A percentile compares a stretch with the other conserved stretches of the same genome.
These are phyloP conservation scores for Oithona nana DNA, from an alignment of 2,888 invertebrate genomes.

Conservation along the genomic window DNA sequence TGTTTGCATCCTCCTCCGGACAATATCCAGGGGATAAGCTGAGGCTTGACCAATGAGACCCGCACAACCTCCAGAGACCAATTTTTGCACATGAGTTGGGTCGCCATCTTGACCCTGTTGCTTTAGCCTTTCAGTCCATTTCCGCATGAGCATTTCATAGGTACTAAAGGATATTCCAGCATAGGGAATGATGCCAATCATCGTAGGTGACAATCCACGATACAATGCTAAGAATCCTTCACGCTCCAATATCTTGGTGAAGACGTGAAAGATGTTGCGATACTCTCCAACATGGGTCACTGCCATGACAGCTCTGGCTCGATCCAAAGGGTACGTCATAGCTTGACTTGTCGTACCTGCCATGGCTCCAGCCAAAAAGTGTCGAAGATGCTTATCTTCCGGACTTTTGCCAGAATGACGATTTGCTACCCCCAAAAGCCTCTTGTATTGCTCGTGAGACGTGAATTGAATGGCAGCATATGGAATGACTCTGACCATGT, in stretches of 20 bases:
- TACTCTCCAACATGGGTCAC: slow-evolving; percentile 42
- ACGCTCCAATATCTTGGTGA: slow-evolving; percentile 43
- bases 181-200: slow-evolving; percentile 84
- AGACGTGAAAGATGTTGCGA: slow-evolving; percentile 24
- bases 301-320: slow-evolving; percentile 92
- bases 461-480: slow-evolving; percentile 96
- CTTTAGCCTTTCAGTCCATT: slow-evolving; percentile 42
- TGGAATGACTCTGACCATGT: slow-evolving; percentile 88
- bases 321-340: slow-evolving; percentile 84
- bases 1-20: slow-evolving; percentile 51
- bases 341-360: slow-evolving; percentile 90
- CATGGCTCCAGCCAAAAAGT: slow-evolving; percentile 74
- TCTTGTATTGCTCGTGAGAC: slow-evolving; percentile 92
- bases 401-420: too few species aligned
- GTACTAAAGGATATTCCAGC: slow-evolving; percentile 94
- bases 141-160: slow-evolving; percentile 75
- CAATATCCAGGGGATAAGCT: slow-evolving; percentile 91
- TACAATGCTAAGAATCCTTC: slow-evolving; percentile 63
- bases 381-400: slow-evolving; percentile 25
- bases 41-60: slow-evolving; percentile 84
- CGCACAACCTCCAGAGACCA: slow-evolving; percentile 70
- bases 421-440: slow-evolving; percentile 40
- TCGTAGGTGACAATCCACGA: slow-evolving; percentile 69
- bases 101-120: background rate
- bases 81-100: slow-evolving; percentile 39